Base-by-base conservation (phyloP, 2,888 invertebrate species). In the Nemoura dubitans region DNA sequence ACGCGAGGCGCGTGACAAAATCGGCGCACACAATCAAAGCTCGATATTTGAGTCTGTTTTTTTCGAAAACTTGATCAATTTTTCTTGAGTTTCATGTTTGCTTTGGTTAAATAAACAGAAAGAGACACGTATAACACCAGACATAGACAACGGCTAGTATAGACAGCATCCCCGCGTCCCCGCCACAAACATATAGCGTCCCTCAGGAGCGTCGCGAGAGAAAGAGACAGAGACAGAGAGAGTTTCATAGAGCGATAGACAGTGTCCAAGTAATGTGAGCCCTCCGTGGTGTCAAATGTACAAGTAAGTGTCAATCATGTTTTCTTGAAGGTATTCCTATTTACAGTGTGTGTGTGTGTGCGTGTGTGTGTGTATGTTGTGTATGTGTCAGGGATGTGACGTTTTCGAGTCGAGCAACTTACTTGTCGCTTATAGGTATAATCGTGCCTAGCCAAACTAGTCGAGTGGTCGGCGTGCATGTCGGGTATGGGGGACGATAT, bases 351-450 rank as follows among this genome's bases (percentile, higher is more conserved):
- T 43, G 84, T 83, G 59, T 83, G 83, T 25, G n/a, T 82, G 82
- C 3, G 82, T 82, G 82, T 82, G 36, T 21, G 82, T 82, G 82
- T 82, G 82, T 10, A 21, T 81, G 28, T 81, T 1, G 81, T 36
- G 36, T 36, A n/a, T n/a, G n/a, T n/a, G n/a, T n/a, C n/a, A n/a
- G 36, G 36, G 10, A 10, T 36, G 1, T 16, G 16, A n/a, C 29
- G 1, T 30, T 26, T 1, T 83, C n/a, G 30, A 83, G 26, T 81
- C 29, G 10, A n/a, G 28, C 29, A 86, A 96, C 96, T 96, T 96
- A 96, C 96, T 96, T 96, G 96, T 93, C 95, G 94, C 94, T 95
- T 95, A 93, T 95, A 94, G 93, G 93, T 94, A 91, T 93, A 92
- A 92, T 93, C 93, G 90, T 92, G 91, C 92, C 94, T 94, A 93